Conservation (phyloP, 1,140 invertebrate species). For the Drosophila yakuba region DNA sequence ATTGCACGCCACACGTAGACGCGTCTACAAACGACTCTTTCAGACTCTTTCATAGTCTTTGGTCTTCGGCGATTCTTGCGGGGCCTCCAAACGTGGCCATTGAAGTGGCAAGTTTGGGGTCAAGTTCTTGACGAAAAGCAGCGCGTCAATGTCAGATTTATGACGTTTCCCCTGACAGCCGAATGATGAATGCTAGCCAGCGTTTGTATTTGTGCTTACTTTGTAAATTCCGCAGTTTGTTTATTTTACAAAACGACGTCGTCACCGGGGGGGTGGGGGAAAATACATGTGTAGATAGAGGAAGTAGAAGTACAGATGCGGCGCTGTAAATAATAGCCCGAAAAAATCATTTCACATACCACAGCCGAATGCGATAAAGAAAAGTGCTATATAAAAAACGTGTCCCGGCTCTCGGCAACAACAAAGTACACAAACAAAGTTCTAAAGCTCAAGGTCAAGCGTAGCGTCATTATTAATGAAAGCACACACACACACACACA, state of each 20-base stretch:
- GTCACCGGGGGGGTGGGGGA: neutral
- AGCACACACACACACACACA: conserved; percentile 43
- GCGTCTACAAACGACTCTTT: conserved; percentile 27
- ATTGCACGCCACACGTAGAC: conserved; percentile 65
- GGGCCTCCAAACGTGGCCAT: conserved; percentile 14
- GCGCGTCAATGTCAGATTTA: conserved; percentile 24
- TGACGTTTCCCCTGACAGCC: conserved; percentile 17
- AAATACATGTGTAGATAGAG: neutral
- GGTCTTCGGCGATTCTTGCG: conserved; percentile 34
- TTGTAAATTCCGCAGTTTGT: conserved; percentile 1
- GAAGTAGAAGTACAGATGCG: conserved; percentile 17
- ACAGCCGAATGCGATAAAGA: conserved; percentile 52
- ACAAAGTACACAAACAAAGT: conserved; percentile 50
- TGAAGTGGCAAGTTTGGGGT: conserved; percentile 63
- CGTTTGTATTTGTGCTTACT: neutral
- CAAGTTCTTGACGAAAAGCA: conserved; percentile 70
- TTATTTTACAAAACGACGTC: conserved; percentile 1
- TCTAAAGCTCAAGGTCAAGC: conserved; percentile 79
- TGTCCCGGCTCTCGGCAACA: conserved; percentile 56
- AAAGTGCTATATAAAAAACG: conserved; percentile 55
- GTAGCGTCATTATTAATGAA: conserved; percentile 81
- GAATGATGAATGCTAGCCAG: conserved; percentile 23
- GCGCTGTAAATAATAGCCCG: neutral
- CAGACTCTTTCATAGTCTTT: neutral
- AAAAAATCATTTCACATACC: conserved; percentile 1